These are phyloP conservation scores for Pitta sordida DNA, from an alignment of 2,113 vertebrate species.

Conservation along the genomic window DNA sequence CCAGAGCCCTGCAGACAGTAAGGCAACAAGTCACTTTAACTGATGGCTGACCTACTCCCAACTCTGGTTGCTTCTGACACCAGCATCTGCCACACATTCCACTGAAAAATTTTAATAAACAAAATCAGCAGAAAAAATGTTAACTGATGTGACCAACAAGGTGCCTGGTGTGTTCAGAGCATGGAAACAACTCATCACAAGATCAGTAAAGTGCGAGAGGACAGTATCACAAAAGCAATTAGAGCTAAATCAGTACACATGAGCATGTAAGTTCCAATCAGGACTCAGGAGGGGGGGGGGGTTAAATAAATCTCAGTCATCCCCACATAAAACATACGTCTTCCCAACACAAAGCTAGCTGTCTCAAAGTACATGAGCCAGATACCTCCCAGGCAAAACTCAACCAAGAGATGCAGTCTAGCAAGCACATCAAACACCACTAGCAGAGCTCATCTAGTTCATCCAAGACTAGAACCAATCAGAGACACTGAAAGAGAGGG, in stretches of 20 bases:
- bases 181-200: background rate
- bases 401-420: background rate
- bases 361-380: background rate
- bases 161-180: background rate
- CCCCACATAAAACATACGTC: background rate
- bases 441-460: too few relatives aligned
- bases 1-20: background rate
- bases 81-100: background rate
- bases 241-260: background rate
- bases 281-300: too few relatives aligned
- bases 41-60: background rate
- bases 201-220: background rate
- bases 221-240: background rate
- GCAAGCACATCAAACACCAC: background rate
- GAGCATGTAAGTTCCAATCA: background rate
- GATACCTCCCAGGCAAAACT: background rate
- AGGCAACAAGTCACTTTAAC: background rate
- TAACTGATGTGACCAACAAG: background rate
- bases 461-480: background rate
- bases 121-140: background rate
- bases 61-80: background rate
- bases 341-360: background rate
- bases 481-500: background rate
- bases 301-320: background rate
- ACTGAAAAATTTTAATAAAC: background rate